These are phyloP conservation scores for Tetramorium bicarinatum DNA, from an alignment of 2,888 invertebrate species.

Conservation along the genomic window DNA sequence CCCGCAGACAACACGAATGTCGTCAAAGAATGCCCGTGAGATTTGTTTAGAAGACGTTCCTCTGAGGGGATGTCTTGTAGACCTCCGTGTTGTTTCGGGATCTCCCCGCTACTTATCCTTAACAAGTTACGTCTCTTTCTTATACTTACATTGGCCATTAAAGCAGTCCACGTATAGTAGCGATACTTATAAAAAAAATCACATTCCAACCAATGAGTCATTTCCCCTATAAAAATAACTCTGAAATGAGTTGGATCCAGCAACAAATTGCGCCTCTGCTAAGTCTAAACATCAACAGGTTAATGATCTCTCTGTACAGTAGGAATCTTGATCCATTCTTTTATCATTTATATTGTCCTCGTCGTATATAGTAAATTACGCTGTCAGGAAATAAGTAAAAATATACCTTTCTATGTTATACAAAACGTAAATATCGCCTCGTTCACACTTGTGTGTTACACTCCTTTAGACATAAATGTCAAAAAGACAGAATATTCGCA, in stretches of 20 bases:
- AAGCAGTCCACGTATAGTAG: constrained; percentile 61
- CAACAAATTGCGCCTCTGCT: constrained; percentile 77
- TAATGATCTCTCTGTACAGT: constrained; percentile 80
- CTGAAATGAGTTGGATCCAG: constrained; percentile 77
- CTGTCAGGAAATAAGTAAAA: constrained; percentile 71
- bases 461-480: neutral
- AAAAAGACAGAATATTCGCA: constrained; percentile 9
- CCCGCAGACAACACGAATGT: neutral
- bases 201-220: constrained; percentile 70
- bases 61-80: neutral
- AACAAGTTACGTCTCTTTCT: constrained; percentile 13
- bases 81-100: neutral
- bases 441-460: no score
- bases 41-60: neutral
- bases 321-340: constrained; percentile 73
- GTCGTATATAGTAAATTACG: constrained; percentile 73
- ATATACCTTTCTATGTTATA: constrained; percentile 67
- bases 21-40: neutral
- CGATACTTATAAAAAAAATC: constrained; percentile 63
- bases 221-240: constrained; percentile 82
- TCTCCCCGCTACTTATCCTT: constrained; percentile 8
- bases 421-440: constrained; percentile 32
- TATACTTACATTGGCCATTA: constrained; percentile 70
- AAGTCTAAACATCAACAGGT: constrained; percentile 77
- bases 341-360: constrained; percentile 76